Evolutionary conservation across 2,113 vertebrate genomes (phyloP), one percentile per base, ranked within the genome.

Genomic region (Archilochus colubris): DNA sequence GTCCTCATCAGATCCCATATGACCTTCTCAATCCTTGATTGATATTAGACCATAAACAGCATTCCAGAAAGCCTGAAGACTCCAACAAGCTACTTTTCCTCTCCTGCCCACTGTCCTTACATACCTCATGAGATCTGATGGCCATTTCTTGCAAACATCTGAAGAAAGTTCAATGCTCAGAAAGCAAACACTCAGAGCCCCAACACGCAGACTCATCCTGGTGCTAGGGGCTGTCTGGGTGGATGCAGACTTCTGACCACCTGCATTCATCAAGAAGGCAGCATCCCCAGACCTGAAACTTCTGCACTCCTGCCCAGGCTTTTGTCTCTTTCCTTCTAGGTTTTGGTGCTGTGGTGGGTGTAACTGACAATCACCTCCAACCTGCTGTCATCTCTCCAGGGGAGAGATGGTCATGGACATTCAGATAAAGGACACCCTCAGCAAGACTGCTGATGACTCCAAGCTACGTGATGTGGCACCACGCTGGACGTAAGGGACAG

Each of bases 121-220:
- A 1, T 4, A 14, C 36, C 48, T 28, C 55, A 53, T 23, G 8
- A 30, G 25, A 48, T 17, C 43, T 2, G 2, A 17, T 8, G 33
- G 40, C 43, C 19, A 7, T 5, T 5, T 21, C 54, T 22, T 24
- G 7, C 43, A 16, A 27, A 4, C 0, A 0, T 40, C 40, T 40
- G 40, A 40, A 40, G 40, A 40, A 40, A 40, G 40, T 40, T 40
- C 46, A 46, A 46, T 19, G 46, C 46, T 46, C 46, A 46, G 40
- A 40, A 40, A 40, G 46, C 46, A 48, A 20, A 48, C 46, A 48
- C 53, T 20, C 30, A 25, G n/a, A 38, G 30, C 46, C 76, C 48
- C 19, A 23, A 21, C 12, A 17, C 2, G 40, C 17, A 8, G 69
- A 12, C 22, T 1, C 1, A 7, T 14, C 31, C 75, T 22, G 28